Conservation (phyloP, 35 echinoderm and acorn worm species). For the Ophiothrix spiculata region DNA sequence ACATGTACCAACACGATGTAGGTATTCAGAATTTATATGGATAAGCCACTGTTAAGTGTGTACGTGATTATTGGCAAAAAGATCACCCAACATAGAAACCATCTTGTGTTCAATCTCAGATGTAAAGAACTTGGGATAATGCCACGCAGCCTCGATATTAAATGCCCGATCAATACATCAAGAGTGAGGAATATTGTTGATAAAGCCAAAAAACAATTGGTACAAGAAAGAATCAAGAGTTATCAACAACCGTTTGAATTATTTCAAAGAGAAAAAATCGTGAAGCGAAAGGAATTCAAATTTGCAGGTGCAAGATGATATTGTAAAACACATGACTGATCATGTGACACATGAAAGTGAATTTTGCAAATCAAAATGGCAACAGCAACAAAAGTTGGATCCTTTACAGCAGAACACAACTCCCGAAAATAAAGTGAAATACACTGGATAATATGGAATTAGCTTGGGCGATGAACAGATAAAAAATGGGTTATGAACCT, state of each 20-base stretch:
- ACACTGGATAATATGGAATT: neutral
- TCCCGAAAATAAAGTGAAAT: neutral
- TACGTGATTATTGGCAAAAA: neutral
- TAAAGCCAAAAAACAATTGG: neutral
- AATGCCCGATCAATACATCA: neutral
- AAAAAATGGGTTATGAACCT: neutral
- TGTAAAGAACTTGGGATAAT: neutral
- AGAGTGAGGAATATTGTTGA: neutral
- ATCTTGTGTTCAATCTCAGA: slow-evolving; percentile 3
- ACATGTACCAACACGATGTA: no score
- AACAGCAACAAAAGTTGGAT: neutral
- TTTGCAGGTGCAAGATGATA: neutral
- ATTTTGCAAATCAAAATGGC: neutral
- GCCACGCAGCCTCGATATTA: neutral
- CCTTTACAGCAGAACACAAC: neutral
- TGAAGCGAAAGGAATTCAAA: neutral
- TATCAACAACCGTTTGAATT: neutral
- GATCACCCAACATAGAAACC: neutral
- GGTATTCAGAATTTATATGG: no score
- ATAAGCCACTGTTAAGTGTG: no score
- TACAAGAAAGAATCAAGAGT: neutral
- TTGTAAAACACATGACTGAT: neutral
- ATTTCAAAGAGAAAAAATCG: neutral
- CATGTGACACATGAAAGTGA: neutral
- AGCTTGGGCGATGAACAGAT: neutral